Conservation (phyloP, 2,113 vertebrate genomes). For the Fregetta grallaria region DNA sequence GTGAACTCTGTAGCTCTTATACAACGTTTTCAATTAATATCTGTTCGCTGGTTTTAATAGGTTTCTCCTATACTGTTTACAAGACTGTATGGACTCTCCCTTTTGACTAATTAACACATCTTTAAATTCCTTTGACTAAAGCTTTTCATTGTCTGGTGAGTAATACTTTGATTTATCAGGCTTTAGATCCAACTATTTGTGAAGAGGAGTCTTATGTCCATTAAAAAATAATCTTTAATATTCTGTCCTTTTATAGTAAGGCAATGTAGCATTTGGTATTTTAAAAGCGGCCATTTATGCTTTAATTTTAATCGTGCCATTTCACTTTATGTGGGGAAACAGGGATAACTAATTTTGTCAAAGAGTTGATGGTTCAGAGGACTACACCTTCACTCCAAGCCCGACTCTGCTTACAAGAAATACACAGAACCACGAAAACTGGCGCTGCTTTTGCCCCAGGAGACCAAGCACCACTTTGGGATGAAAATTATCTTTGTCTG, state of each 20-base stretch:
- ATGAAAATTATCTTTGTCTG: not conserved
- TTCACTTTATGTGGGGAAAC: not conserved
- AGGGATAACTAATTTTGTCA: not conserved
- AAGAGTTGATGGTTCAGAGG: not conserved
- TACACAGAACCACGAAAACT: not conserved
- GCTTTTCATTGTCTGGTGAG: not conserved
- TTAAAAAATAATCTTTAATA: constrained; percentile 5
- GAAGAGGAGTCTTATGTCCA: not conserved
- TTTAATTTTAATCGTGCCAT: constrained; percentile 1
- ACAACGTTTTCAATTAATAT: constrained; percentile 39
- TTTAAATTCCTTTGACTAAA: constrained; percentile 58
- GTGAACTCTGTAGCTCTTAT: constrained; percentile 45
- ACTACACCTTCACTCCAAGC: not conserved
- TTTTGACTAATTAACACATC: constrained; percentile 60
- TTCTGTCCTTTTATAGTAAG: not conserved
- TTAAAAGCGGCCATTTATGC: not conserved
- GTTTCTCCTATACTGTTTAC: constrained; percentile 52
- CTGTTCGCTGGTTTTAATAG: constrained; percentile 46
- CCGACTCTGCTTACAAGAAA: not conserved
- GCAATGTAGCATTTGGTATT: not conserved
- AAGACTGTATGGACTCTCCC: constrained; percentile 33
- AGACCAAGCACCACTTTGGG: not conserved
- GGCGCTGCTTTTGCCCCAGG: not conserved
- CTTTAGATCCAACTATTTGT: not conserved
- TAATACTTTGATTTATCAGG: constrained; percentile 42